Evolutionary conservation across 2,888 invertebrate species (phyloP), one percentile per base, ranked within the genome.

Genomic region (Hirtodrosophila cameraria): DNA sequence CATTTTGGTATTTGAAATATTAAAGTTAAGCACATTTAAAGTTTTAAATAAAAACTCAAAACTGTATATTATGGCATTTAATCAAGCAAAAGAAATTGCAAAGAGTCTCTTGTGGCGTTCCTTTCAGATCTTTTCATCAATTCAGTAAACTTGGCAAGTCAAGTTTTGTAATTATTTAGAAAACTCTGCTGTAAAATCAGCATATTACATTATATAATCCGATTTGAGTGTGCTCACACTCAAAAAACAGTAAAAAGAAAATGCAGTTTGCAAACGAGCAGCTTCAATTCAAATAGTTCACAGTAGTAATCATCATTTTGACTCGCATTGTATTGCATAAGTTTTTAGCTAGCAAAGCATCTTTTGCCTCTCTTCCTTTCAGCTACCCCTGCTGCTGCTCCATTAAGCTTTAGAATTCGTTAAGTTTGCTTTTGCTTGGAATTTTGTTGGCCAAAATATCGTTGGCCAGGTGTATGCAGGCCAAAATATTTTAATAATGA

Each of bases 401-500:
- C 48, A 39, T 45, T 41, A 16, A 50, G 60, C 61, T 58, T 36
- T 48, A 28, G 58, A 55, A 53, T 41, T 63, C 12, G 45, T 39
- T 46, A 36, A 52, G 13, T 11, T 35, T 20, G 46, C n/a, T 35
- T 11, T 20, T 27, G 46, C 35, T 7, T 23, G 6, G 23, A 6
- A 23, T 5, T 48, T 35, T 20, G n/a, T 31, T 46, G 49, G 36
- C 39, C 15, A 43, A 59, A 58, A 68, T 45, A 55, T 58, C 49
- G 52, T 69, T 61, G 49, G 38, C 41, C 41, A 48, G 64, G 31
- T 46, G 45, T 69, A 69, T 60, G 50, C 50, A 55, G 53, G 33
- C 53, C 60, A 38, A 79, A 79, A 67, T 69, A 67, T 67, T 80
- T 67, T 53, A 67, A 63, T 75, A 77, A 67, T 72, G 66, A 69